These are phyloP conservation scores for Psilopogon haemacephalus DNA, from an alignment of 2,113 vertebrate genomes.

Conservation along the genomic window DNA sequence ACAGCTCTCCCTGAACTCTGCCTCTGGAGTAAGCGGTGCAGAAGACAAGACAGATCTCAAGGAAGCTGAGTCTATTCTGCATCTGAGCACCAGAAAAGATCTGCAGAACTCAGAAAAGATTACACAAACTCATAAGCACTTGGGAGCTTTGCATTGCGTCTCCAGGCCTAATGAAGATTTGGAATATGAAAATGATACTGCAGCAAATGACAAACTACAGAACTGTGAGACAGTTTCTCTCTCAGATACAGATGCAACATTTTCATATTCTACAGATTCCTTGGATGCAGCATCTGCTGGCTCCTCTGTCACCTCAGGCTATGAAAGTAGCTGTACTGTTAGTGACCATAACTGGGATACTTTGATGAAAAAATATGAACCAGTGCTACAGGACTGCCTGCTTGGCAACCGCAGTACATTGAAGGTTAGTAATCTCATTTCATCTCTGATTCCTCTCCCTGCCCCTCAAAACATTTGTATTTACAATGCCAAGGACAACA, in stretches of 20 bases:
- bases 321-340: conserved; percentile 70
- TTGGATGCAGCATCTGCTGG: conserved; percentile 73
- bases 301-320: conserved; percentile 83
- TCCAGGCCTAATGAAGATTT: background rate
- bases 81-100: background rate
- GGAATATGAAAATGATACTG: background rate
- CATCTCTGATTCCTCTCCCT: background rate
- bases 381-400: conserved; percentile 80
- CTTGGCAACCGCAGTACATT: conserved; percentile 74
- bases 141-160: background rate
- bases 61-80: background rate
- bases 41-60: background rate
- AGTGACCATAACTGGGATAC: conserved; percentile 75
- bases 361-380: conserved; percentile 82
- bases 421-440: conserved; percentile 76
- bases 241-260: conserved; percentile 57
- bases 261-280: conserved; percentile 72
- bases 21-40: background rate
- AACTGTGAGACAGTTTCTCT: conserved; percentile 65
- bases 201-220: background rate
- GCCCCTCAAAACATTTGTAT: background rate
- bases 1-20: conserved; percentile 75
- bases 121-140: background rate
- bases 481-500: background rate
- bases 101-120: background rate